Base-by-base conservation (phyloP, 2,797 vertebrate species). In the Parotocinclus haroldoi region DNA sequence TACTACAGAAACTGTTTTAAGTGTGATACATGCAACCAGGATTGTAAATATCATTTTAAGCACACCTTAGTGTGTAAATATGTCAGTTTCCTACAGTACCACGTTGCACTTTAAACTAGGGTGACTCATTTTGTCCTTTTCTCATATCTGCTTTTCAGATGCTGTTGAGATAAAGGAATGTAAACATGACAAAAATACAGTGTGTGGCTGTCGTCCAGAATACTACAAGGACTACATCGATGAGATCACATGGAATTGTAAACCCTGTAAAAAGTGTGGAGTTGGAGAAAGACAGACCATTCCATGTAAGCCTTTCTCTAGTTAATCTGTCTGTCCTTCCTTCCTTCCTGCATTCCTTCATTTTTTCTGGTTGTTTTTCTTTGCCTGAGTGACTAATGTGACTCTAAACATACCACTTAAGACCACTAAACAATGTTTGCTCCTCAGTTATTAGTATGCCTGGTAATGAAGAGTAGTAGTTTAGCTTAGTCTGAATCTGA, bases 301-400 rank as follows among this genome's bases (percentile, higher is more conserved):
- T 0, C 1, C 0, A 39, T 91, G 89, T 91, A 72, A 88, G 89
- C 75, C 7, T 39, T 10, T 14, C 8, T 18, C 4, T 50, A 10
- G 37, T 44, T 18, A 6, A 7, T 13, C 11, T 9, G 1, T 18
- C 16, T 39, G 9, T 39, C 45, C 19, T 5, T 50, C 45, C n/a
- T 11, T n/a, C 53, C 14, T 9, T 19, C 5, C 36, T 44, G 56
- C 36, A 14, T 27, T 65, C n/a, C 57, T 11, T 57, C 27, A 36
- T 37, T n/a, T 14, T 55, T 17, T 67, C 37, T 58, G n/a, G n/a
- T n/a, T n/a, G n/a, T n/a, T n/a, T n/a, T n/a, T n/a, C n/a, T n/a
- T n/a, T n/a, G n/a, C n/a, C n/a, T n/a, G n/a, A n/a, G n/a, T n/a
- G n/a, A n/a, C n/a, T n/a, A n/a, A n/a, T n/a, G n/a, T n/a, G n/a